A percentile compares a stretch with the other conserved stretches of the same genome.
Conservation (phyloP, 2,113 vertebrate genomes). For the Rattus rattus region DNA sequence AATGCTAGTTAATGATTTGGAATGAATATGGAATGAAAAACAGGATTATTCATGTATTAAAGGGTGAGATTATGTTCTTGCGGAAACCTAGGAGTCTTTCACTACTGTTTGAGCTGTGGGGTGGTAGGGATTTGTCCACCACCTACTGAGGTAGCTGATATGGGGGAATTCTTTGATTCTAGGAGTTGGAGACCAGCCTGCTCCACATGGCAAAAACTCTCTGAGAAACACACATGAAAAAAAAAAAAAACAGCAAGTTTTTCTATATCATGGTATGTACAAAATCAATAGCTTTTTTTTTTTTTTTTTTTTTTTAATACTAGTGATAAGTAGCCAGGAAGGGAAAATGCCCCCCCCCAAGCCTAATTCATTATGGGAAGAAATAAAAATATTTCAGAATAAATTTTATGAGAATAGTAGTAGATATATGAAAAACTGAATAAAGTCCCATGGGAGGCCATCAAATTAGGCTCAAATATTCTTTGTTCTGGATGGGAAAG, state of each 20-base stretch:
- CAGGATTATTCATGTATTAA: not conserved
- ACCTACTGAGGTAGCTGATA: not conserved
- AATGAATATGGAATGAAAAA: not conserved
- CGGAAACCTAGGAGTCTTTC: not conserved
- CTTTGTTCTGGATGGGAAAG: not conserved
- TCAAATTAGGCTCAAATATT: slow-evolving; percentile 17
- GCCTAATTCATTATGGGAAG: not conserved
- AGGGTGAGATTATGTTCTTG: not conserved
- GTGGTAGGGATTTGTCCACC: not conserved
- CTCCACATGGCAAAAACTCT: not conserved
- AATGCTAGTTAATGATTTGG: not conserved
- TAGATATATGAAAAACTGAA: slow-evolving; percentile 21
- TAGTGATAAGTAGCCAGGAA: slow-evolving; percentile 5
- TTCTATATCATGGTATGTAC: not conserved
- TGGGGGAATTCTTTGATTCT: not conserved
- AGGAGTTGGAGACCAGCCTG: not conserved
- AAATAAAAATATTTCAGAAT: slow-evolving; percentile 18
- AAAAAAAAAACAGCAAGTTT: not conserved
- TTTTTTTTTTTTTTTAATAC: not conserved
- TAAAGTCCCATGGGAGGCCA: slow-evolving; percentile 27
- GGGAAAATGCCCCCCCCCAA: slow-evolving; percentile 7
- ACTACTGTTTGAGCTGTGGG: not conserved
- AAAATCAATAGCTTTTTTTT: not conserved
- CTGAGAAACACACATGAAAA: not conserved
- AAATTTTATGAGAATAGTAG: not conserved